Evolutionary conservation across 2,113 vertebrate species (phyloP).

Genomic region (Strix uralensis): DNA sequence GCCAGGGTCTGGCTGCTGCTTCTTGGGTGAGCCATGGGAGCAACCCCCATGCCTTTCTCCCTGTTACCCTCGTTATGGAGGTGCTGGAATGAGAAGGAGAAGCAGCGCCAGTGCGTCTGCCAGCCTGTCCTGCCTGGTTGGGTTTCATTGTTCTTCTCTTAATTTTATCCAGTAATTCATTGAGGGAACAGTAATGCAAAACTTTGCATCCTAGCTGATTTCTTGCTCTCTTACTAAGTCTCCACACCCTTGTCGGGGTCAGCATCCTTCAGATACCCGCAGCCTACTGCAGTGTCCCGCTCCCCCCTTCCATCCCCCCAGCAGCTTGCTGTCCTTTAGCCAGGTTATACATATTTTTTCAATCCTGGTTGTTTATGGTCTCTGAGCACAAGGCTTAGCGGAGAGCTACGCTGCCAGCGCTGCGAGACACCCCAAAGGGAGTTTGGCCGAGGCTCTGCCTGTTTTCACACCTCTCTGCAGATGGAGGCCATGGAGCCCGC

Average conservation of each 20-base stretch:
- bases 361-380: slow-evolving; percentile 3
- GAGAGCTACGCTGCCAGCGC: background rate
- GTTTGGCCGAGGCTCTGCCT: slow-evolving; percentile 6
- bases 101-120: background rate
- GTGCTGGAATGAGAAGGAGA: background rate
- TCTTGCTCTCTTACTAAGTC: background rate
- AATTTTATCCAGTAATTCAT: background rate
- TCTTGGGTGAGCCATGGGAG: background rate
- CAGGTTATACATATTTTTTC: slow-evolving; percentile 57
- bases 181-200: background rate
- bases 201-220: background rate
- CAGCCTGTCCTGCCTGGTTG: background rate
- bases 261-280: background rate
- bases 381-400: slow-evolving; percentile 24
- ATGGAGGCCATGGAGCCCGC: background rate
- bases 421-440: slow-evolving; percentile 28
- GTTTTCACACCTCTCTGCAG: slow-evolving; percentile 41
- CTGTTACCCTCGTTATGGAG: background rate
- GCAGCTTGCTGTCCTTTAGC: slow-evolving; percentile 39
- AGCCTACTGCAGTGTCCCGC: background rate
- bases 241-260: accelerated
- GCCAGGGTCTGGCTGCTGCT: background rate
- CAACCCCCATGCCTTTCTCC: background rate
- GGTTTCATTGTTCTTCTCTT: background rate
- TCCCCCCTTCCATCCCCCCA: background rate